A percentile compares a stretch with the other conserved stretches of the same genome.
These are phyloP conservation scores for Petrocephalus microphthalmus DNA, from an alignment of 2,113 vertebrate species.

Conservation along the genomic window DNA sequence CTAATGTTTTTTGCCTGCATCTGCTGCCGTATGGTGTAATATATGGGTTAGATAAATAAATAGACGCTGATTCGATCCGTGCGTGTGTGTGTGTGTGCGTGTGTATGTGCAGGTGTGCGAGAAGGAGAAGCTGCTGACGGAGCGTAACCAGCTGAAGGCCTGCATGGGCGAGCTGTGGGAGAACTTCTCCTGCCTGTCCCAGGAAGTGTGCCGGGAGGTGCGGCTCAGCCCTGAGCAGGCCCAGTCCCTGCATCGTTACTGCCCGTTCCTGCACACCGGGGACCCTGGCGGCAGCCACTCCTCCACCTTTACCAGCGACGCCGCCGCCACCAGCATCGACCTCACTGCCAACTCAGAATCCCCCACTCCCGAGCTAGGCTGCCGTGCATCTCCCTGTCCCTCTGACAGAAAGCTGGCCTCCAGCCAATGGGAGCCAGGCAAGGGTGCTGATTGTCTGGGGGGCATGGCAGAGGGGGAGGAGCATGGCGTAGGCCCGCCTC, in stretches of 20 bases:
- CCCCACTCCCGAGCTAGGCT: slow-evolving; percentile 56
- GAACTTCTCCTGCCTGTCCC: slow-evolving; percentile 90
- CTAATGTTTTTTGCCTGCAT: neutral
- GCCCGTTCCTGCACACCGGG: slow-evolving; percentile 66
- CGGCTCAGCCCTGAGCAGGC: slow-evolving; percentile 72
- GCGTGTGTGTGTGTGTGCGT: neutral
- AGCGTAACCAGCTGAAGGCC: slow-evolving; percentile 86
- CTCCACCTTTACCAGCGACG: slow-evolving; percentile 31
- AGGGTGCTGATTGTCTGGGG: slow-evolving; percentile 26
- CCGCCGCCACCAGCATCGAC: slow-evolving; percentile 64
- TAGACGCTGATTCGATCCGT: neutral
- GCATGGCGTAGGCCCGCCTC: slow-evolving; percentile 55
- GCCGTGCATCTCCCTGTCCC: slow-evolving; percentile 55
- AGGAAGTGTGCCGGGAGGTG: slow-evolving; percentile 86
- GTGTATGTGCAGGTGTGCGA: slow-evolving; percentile 68
- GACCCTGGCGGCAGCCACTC: slow-evolving; percentile 43
- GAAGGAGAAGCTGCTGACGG: slow-evolving; percentile 86
- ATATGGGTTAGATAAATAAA: neutral
- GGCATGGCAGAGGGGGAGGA: slow-evolving; percentile 50
- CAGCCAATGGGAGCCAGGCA: slow-evolving; percentile 43
- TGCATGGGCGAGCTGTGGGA: slow-evolving; percentile 93
- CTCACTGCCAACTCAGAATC: slow-evolving; percentile 48
- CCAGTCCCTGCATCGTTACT: slow-evolving; percentile 68
- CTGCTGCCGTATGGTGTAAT: neutral
- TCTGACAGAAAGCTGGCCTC: slow-evolving; percentile 59